Evolutionary conservation across 2,888 invertebrate species (phyloP).

Genomic region (Lasius fuliginosus): DNA sequence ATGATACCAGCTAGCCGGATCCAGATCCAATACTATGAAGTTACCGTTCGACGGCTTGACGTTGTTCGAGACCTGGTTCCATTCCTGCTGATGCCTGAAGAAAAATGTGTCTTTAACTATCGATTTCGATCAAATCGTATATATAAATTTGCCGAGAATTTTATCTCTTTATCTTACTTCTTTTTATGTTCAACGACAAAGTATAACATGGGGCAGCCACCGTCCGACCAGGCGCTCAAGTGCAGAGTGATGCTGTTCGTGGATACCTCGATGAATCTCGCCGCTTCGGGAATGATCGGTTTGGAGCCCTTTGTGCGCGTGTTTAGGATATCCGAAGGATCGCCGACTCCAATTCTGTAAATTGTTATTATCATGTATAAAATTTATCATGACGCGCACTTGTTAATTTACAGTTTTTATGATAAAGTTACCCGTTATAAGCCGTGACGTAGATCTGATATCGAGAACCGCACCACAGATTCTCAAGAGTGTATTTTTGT

Average conservation of each 20-base stretch:
- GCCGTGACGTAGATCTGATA: slow-evolving; percentile 98
- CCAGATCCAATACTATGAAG: slow-evolving; percentile 96
- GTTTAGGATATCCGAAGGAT: slow-evolving; percentile 95
- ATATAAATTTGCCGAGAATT: not conserved
- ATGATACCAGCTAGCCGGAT: slow-evolving; percentile 97
- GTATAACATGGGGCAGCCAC: slow-evolving; percentile 97
- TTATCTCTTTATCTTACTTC: slow-evolving; percentile 89
- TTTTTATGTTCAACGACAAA: slow-evolving; percentile 98
- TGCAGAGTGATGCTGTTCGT: slow-evolving; percentile 97
- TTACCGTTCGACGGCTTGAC: slow-evolving; percentile 96
- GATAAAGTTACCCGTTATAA: slow-evolving; percentile 93
- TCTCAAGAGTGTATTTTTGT: slow-evolving; percentile 94
- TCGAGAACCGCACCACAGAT: slow-evolving; percentile 96
- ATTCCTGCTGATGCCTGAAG: slow-evolving; percentile 93
- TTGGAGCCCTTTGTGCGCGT: slow-evolving; percentile 97
- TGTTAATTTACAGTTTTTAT: not conserved
- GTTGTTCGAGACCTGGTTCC: slow-evolving; percentile 98
- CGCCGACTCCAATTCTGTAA: slow-evolving; percentile 95
- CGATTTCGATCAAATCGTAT: not conserved
- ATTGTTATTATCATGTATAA: not conserved
- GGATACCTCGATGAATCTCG: slow-evolving; percentile 96
- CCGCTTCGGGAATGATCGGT: slow-evolving; percentile 96
- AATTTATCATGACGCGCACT: not conserved
- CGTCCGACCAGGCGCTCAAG: slow-evolving; percentile 97
- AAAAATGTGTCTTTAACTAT: slow-evolving; percentile 7